Conservation (phyloP, 2,113 vertebrate species). For the Tupaia tana region DNA sequence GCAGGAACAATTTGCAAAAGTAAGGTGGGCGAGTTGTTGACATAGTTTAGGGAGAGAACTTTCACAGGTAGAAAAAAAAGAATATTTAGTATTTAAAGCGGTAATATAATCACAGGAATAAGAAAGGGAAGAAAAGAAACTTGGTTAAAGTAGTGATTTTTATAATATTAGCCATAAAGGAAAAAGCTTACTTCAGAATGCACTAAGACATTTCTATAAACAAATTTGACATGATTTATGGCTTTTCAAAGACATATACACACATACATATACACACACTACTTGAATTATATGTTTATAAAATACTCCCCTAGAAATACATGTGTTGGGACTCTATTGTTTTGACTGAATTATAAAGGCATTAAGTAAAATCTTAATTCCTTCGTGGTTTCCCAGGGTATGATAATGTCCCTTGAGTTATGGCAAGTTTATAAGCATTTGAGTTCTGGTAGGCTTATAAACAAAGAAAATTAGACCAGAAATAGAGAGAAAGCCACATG, state of each 20-base stretch:
- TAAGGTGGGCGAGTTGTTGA: neutral
- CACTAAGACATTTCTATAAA: neutral
- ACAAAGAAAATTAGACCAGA: too few relatives aligned
- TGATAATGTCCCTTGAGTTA: too few relatives aligned
- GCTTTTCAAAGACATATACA: slow-evolving; percentile 23
- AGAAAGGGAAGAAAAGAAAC: neutral
- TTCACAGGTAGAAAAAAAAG: neutral
- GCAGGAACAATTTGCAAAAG: neutral
- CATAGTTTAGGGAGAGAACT: neutral
- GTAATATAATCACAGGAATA: neutral
- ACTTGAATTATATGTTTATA: too few relatives aligned
- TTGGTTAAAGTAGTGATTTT: neutral
- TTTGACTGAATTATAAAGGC: too few relatives aligned
- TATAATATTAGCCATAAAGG: neutral
- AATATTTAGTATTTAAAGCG: neutral
- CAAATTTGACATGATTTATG: neutral
- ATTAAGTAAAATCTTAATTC: too few relatives aligned
- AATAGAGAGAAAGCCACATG: too few relatives aligned
- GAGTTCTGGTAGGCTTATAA: too few relatives aligned
- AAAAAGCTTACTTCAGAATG: neutral
- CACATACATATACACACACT: too few relatives aligned
- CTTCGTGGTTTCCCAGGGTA: too few relatives aligned
- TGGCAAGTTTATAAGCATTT: too few relatives aligned
- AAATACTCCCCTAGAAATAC: too few relatives aligned
- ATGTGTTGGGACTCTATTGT: too few relatives aligned